These are phyloP conservation scores for Elephas maximus DNA, from an alignment of 2,113 vertebrate genomes.

Conservation along the genomic window DNA sequence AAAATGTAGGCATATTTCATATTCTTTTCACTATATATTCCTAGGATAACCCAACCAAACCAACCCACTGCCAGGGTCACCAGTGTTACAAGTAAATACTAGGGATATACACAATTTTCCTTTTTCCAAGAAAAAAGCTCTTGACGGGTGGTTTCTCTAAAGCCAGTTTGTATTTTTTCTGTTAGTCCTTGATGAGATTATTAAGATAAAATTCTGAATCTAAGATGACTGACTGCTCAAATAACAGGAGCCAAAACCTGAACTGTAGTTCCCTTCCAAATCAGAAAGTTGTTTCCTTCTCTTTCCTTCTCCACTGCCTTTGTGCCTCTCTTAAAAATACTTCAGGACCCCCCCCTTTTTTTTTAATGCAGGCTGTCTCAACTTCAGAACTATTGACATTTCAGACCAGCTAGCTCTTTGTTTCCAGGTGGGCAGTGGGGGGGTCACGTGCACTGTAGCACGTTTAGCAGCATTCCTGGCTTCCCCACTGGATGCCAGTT, in stretches of 20 bases:
- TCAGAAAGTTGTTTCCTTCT: not conserved
- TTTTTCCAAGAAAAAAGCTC: not conserved
- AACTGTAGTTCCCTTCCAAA: not conserved
- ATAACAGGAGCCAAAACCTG: not conserved
- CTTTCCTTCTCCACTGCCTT: not conserved
- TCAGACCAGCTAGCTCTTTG: not conserved
- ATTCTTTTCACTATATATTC: not conserved
- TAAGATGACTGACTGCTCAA: not conserved
- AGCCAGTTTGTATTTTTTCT: not conserved
- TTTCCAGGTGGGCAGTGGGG: not conserved
- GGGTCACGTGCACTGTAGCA: not conserved
- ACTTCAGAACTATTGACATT: not conserved
- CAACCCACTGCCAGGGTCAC: not conserved
- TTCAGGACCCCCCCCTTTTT: not conserved
- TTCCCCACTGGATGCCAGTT: not conserved
- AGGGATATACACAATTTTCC: not conserved
- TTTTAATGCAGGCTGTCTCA: not conserved
- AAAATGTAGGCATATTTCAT: slow-evolving; percentile 12
- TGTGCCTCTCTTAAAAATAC: not conserved
- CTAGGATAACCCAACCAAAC: not conserved
- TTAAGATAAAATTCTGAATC: not conserved
- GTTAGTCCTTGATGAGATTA: not conserved
- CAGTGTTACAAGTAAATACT: not conserved
- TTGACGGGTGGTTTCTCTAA: not conserved
- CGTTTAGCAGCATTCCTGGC: not conserved